Conservation (phyloP, 2,888 invertebrate genomes). For the Erebia palarica region DNA sequence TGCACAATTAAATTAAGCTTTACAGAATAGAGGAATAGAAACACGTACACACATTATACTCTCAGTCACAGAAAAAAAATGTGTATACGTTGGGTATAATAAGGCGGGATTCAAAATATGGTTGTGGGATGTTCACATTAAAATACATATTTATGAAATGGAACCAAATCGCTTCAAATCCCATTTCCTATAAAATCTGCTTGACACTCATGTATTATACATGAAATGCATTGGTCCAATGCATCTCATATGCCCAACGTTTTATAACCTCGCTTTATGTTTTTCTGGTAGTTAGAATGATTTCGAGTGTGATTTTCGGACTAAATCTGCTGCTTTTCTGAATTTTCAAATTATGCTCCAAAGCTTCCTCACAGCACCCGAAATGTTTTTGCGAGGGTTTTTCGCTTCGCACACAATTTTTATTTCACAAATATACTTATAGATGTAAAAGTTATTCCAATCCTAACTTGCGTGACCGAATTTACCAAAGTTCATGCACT, state of each 20-base stretch:
- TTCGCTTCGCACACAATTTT: conserved; percentile 37
- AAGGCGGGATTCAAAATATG: conserved; percentile 21
- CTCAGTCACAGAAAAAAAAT: not conserved
- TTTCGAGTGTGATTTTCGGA: conserved; percentile 75
- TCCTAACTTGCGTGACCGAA: conserved; percentile 6
- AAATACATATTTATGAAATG: not conserved
- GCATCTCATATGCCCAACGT: conserved; percentile 58
- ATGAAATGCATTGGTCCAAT: conserved; percentile 61
- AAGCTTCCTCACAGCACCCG: conserved; percentile 53
- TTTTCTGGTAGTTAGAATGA: conserved; percentile 75
- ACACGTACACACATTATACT: conserved; percentile 39
- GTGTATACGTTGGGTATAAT: conserved; percentile 14
- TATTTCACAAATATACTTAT: conserved; percentile 17
- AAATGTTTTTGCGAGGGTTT: conserved; percentile 38
- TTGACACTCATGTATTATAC: conserved; percentile 59
- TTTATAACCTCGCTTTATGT: conserved; percentile 74
- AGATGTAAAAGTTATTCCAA: conserved; percentile 4
- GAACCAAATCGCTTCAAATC: conserved; percentile 13
- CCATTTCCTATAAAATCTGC: conserved; percentile 44
- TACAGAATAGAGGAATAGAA: conserved; percentile 47
- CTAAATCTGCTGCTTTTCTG: conserved; percentile 72
- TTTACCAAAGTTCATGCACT: conserved; percentile 21
- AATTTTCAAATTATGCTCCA: conserved; percentile 60
- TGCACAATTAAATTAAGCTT: conserved; percentile 21
- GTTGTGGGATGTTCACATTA: conserved; percentile 1